A percentile compares a stretch with the other conserved stretches of the same genome.
These are phyloP conservation scores for Poecilia velifera DNA, from an alignment of 2,797 vertebrate genomes.

Conservation along the genomic window DNA sequence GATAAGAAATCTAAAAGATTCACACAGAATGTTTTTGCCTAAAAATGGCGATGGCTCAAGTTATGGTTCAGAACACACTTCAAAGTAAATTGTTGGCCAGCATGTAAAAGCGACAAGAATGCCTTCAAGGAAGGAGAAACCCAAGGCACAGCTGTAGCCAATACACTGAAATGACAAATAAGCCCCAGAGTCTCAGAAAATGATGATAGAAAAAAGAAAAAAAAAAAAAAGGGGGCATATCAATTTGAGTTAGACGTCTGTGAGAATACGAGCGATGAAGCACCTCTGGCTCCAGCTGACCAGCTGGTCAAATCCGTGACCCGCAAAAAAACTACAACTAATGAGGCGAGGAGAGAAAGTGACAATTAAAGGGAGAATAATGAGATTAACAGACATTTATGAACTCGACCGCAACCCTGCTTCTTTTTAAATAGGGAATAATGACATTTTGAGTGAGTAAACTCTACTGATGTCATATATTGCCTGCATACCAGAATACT, in stretches of 20 bases:
- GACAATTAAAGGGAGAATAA: neutral
- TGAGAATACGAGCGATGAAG: neutral
- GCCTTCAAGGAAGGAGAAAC: neutral
- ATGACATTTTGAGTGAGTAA: neutral
- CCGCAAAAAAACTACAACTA: neutral
- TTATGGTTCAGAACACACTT: neutral
- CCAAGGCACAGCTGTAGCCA: neutral
- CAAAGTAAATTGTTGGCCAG: neutral
- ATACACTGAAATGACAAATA: neutral
- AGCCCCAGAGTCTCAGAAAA: neutral
- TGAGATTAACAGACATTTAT: neutral
- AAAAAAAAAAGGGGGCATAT: too few relatives aligned
- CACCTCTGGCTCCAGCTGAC: neutral
- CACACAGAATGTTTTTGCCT: neutral
- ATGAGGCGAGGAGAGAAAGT: neutral
- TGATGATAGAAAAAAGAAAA: neutral
- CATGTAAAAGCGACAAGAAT: neutral
- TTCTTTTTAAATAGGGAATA: neutral
- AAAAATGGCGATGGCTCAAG: neutral
- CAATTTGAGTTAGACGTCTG: neutral
- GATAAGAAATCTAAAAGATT: too few relatives aligned
- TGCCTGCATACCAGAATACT: neutral
- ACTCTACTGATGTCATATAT: neutral
- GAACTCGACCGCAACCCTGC: neutral
- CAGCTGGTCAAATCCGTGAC: slow-evolving; percentile 7